These are phyloP conservation scores for Sarcophaga caerulescens DNA, from an alignment of 2,888 invertebrate genomes.

Conservation along the genomic window DNA sequence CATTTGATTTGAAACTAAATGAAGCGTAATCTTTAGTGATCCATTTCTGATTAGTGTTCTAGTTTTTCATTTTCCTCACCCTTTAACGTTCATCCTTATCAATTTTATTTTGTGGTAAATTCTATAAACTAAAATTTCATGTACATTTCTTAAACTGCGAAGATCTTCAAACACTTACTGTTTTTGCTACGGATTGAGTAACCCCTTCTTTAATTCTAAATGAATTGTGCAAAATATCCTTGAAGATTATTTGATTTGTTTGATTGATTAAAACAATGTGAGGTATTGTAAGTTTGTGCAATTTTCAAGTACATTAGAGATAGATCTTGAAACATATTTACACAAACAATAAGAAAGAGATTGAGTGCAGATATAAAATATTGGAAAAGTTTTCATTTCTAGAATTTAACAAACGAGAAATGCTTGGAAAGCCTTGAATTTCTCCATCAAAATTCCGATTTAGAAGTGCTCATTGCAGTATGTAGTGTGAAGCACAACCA, in stretches of 20 bases:
- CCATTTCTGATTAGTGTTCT: slow-evolving; percentile 33
- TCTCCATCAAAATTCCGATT: too few relatives aligned
- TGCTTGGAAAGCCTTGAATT: too few relatives aligned
- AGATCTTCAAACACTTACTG: neutral
- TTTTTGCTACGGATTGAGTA: too few relatives aligned
- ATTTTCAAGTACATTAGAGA: neutral
- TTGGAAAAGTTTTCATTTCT: too few relatives aligned
- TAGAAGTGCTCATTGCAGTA: too few relatives aligned
- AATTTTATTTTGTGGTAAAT: slow-evolving; percentile 47
- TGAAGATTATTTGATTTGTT: slow-evolving; percentile 54
- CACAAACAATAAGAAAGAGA: neutral
- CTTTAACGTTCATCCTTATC: neutral
- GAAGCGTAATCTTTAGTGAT: slow-evolving; percentile 49
- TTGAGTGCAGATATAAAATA: too few relatives aligned
- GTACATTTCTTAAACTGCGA: slow-evolving; percentile 2
- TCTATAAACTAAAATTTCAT: slow-evolving; percentile 51
- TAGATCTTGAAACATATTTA: neutral
- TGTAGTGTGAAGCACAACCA: too few relatives aligned
- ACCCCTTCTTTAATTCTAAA: slow-evolving; percentile 29
- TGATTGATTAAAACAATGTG: slow-evolving; percentile 43
- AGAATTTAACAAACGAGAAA: too few relatives aligned
- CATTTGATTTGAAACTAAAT: slow-evolving; percentile 31
- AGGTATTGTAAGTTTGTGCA: neutral
- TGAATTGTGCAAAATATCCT: slow-evolving; percentile 27
- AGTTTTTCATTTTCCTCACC: slow-evolving; percentile 14